phyloP scores from a whole-genome alignment of 2,888 invertebrate species.

The Lithosia quadra region DNA sequence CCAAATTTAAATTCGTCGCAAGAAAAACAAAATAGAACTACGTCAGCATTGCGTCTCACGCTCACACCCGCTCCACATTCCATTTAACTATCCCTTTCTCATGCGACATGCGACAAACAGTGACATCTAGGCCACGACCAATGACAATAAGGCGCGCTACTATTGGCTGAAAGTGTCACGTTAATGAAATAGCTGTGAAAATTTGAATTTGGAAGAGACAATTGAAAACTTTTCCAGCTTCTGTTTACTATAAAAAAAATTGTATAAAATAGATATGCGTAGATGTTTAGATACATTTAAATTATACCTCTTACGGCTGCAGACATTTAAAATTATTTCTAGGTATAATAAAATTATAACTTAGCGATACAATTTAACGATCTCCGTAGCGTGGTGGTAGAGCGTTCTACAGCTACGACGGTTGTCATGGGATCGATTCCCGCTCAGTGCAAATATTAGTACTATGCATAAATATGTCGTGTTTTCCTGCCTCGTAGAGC shows the following conservation, averaged over 20 bases:
- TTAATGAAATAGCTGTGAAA: slow-evolving; percentile 35
- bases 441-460: too few species aligned
- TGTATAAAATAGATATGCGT: too few species aligned
- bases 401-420: too few species aligned
- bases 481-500: too few species aligned
- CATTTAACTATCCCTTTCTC: slow-evolving; percentile 54
- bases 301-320: too few species aligned
- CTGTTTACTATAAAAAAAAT: background rate
- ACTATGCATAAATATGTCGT: too few species aligned
- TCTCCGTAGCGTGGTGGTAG: too few species aligned
- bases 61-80: slow-evolving; percentile 36
- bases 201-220: slow-evolving; percentile 19
- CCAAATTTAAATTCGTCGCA: slow-evolving; percentile 27
- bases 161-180: slow-evolving; percentile 70
- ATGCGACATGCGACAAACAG: slow-evolving; percentile 70
- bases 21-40: slow-evolving; percentile 39
- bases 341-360: too few species aligned
- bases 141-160: slow-evolving; percentile 61
- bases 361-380: too few species aligned
- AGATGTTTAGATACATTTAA: too few species aligned
- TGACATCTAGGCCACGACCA: slow-evolving; percentile 75
- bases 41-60: slow-evolving; percentile 47
- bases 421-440: too few species aligned
- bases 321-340: too few species aligned
- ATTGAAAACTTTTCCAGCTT: background rate